phyloP scores from a whole-genome alignment of 2,113 vertebrate genomes.

The Geococcyx californianus region DNA sequence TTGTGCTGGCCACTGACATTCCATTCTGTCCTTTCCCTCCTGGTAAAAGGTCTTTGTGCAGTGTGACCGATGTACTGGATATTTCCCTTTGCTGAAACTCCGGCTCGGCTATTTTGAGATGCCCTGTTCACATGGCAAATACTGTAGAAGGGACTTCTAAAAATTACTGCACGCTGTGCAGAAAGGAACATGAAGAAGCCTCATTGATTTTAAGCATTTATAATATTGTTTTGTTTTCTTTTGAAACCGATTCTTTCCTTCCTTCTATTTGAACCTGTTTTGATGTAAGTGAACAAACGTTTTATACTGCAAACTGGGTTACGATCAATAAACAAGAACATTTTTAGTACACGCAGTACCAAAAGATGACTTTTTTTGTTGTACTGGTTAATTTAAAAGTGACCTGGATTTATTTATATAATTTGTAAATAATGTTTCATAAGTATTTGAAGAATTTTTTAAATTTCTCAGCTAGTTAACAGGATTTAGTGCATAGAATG shows the following conservation, averaged over 20 bases:
- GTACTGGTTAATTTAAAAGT: slow-evolving; percentile 61
- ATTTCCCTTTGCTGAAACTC: slow-evolving; percentile 14
- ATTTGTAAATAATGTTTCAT: slow-evolving; percentile 78
- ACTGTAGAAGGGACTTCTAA: slow-evolving; percentile 39
- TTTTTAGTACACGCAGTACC: slow-evolving; percentile 64
- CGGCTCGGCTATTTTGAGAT: slow-evolving; percentile 64
- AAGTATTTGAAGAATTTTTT: slow-evolving; percentile 66
- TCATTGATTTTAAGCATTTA: slow-evolving; percentile 71
- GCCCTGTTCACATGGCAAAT: slow-evolving; percentile 45
- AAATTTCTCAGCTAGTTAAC: slow-evolving; percentile 54
- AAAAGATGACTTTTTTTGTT: slow-evolving; percentile 65
- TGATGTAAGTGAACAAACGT: slow-evolving; percentile 77
- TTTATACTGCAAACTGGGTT: slow-evolving; percentile 78
- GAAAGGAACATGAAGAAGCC: slow-evolving; percentile 42
- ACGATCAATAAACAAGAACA: slow-evolving; percentile 77
- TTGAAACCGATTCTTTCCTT: slow-evolving; percentile 40
- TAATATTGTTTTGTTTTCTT: slow-evolving; percentile 73
- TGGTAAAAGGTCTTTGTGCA: slow-evolving; percentile 51
- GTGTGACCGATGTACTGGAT: slow-evolving; percentile 47
- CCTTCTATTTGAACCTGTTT: slow-evolving; percentile 65
- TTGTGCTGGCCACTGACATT: slow-evolving; percentile 87
- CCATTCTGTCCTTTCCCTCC: slow-evolving; percentile 37
- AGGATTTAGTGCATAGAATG: slow-evolving; percentile 20
- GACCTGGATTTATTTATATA: slow-evolving; percentile 75
- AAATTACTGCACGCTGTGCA: slow-evolving; percentile 28